These are phyloP conservation scores for Pterois miles DNA, from an alignment of 2,797 vertebrate genomes.

Conservation along the genomic window DNA sequence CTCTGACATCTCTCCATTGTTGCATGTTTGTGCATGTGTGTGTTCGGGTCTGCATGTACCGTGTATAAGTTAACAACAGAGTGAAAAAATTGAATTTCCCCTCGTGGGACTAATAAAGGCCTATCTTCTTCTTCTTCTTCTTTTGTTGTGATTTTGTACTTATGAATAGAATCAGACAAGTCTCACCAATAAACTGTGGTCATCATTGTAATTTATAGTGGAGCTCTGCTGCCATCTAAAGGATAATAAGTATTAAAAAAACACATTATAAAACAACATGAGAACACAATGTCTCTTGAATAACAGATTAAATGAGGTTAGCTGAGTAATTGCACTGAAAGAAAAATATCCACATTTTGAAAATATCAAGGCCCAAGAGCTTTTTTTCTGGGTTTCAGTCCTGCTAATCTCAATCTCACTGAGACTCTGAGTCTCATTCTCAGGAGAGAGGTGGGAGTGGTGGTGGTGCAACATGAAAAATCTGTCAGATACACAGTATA, in stretches of 20 bases:
- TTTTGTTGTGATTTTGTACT: slow-evolving; percentile 1
- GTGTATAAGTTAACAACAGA: no score
- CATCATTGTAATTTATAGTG: not conserved
- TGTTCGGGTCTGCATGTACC: no score
- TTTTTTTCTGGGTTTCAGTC: not conserved
- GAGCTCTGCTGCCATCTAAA: slow-evolving; percentile 61
- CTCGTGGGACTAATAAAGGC: no score
- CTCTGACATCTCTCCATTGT: no score
- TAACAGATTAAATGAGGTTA: no score
- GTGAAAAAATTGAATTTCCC: no score
- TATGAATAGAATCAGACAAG: not conserved
- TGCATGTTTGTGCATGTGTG: no score
- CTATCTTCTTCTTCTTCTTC: no score
- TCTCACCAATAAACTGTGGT: not conserved
- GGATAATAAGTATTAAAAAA: slow-evolving; percentile 7
- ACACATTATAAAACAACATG: not conserved
- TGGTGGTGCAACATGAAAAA: not conserved
- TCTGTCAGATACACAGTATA: not conserved
- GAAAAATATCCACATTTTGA: not conserved
- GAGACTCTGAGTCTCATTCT: not conserved
- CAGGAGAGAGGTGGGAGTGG: not conserved
- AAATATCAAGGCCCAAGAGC: not conserved
- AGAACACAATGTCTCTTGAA: not conserved
- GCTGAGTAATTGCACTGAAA: not conserved
- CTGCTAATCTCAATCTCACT: no score